Conservation (phyloP, 2,113 vertebrate genomes). For the Hylia prasina region DNA sequence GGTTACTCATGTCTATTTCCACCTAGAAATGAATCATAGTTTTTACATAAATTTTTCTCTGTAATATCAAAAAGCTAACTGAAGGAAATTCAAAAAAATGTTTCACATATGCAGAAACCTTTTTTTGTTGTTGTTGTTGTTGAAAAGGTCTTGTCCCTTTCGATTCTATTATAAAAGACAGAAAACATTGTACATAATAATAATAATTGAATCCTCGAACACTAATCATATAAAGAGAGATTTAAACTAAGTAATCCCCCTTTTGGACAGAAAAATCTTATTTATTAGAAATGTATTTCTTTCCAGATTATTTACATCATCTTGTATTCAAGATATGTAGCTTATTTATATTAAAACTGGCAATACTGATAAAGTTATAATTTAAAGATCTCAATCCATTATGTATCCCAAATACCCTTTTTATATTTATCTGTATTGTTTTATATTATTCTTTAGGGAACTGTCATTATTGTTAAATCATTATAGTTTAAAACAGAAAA, state of each 20-base stretch:
- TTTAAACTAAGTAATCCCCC: neutral
- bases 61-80: neutral
- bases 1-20: neutral
- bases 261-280: neutral
- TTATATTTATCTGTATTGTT: neutral
- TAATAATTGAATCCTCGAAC: neutral
- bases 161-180: neutral
- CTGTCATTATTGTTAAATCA: neutral
- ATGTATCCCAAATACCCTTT: neutral
- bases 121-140: no score
- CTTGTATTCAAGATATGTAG: neutral
- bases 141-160: neutral
- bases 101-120: neutral
- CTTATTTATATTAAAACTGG: neutral
- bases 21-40: neutral
- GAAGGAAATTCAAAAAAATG: neutral
- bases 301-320: neutral
- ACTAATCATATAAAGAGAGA: neutral
- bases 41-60: neutral
- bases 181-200: neutral
- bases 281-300: neutral
- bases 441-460: neutral
- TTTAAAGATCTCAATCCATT: neutral
- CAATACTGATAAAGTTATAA: neutral
- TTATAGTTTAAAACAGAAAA: neutral